Evolutionary conservation across 2,888 invertebrate genomes (phyloP).

Genomic region (Magallana nippona): DNA sequence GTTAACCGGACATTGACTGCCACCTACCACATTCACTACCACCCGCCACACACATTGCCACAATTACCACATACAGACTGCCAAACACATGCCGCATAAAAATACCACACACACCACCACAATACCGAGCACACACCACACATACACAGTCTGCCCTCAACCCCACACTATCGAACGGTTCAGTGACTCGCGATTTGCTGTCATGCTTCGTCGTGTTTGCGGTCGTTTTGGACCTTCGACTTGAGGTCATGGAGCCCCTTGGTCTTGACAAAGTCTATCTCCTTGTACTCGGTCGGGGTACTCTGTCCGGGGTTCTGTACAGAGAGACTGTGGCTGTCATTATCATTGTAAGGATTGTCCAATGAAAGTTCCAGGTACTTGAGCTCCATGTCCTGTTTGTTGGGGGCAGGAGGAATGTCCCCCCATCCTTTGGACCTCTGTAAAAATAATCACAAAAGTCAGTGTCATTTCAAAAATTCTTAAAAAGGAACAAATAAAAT

Average conservation of each 20-base stretch:
- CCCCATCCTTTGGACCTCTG: slow-evolving; percentile 57
- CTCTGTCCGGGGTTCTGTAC: slow-evolving; percentile 51
- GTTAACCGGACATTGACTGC: too few species aligned
- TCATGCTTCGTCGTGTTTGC: slow-evolving; percentile 51
- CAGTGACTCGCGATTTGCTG: background rate
- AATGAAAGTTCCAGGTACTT: slow-evolving; percentile 94
- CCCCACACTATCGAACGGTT: too few species aligned
- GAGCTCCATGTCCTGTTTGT: slow-evolving; percentile 79
- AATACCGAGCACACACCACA: too few species aligned
- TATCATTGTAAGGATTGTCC: slow-evolving; percentile 80
- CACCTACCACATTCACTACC: too few species aligned
- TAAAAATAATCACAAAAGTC: background rate
- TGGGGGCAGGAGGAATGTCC: slow-evolving; percentile 65
- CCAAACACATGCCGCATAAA: too few species aligned
- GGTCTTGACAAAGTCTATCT: slow-evolving; percentile 95
- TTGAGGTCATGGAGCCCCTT: slow-evolving; percentile 90
- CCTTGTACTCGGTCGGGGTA: slow-evolving; percentile 88
- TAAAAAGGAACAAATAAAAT: too few species aligned
- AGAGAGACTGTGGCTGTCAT: slow-evolving; percentile 57
- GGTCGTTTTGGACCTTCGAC: slow-evolving; percentile 53
- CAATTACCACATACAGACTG: too few species aligned
- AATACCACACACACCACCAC: too few species aligned
- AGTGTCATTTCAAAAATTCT: too few species aligned
- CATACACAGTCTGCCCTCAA: too few species aligned
- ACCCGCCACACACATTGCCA: too few species aligned